A percentile compares a stretch with the other conserved stretches of the same genome.
Conservation (phyloP, 2,113 vertebrate species). For the Sula dactylatra region DNA sequence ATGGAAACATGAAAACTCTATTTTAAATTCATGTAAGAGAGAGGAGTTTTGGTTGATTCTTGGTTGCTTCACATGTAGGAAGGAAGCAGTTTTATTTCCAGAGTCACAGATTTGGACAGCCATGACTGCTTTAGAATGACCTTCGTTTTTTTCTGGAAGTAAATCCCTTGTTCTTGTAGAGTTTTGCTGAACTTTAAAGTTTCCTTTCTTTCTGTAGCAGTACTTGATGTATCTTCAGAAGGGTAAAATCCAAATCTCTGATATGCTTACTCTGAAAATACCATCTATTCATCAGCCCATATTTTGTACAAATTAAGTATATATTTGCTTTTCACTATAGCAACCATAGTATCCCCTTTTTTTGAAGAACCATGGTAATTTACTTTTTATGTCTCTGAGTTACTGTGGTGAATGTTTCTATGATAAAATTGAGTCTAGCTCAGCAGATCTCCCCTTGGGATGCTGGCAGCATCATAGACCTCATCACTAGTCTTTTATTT, state of each 20-base stretch:
- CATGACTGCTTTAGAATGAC: not conserved
- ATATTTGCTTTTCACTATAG: not conserved
- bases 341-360: not conserved
- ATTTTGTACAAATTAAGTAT: not conserved
- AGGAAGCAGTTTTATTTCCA: not conserved
- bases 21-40: not conserved
- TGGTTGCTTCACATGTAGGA: not conserved
- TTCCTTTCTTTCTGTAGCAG: not conserved
- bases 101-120: not conserved
- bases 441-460: not conserved
- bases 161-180: not conserved
- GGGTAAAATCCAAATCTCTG: not conserved
- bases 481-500: conserved; percentile 2
- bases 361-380: not conserved
- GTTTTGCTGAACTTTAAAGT: not conserved
- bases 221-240: not conserved
- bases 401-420: not conserved
- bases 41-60: not conserved
- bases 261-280: not conserved
- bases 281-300: not conserved
- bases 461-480: not conserved
- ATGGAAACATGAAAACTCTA: not conserved
- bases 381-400: not conserved
- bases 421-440: not conserved
- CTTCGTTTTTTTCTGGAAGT: not conserved